These are phyloP conservation scores for Tipula helvola DNA, from an alignment of 2,888 invertebrate genomes.

Conservation along the genomic window DNA sequence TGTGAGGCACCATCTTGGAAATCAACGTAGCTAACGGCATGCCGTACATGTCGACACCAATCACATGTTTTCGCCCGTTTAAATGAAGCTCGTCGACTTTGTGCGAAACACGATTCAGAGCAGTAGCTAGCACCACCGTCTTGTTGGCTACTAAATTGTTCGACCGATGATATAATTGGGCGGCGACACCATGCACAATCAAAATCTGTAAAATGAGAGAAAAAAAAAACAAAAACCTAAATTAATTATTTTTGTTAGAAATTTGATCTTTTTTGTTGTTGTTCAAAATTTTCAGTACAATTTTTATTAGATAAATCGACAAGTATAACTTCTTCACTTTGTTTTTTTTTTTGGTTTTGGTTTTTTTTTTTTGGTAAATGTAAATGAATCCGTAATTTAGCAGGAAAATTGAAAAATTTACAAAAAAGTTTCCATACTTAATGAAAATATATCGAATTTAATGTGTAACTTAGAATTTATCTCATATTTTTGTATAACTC, in stretches of 20 bases:
- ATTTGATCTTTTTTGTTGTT: background rate
- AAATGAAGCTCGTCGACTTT: slow-evolving; percentile 77
- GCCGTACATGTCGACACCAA: slow-evolving; percentile 84
- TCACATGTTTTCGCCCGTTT: slow-evolving; percentile 87
- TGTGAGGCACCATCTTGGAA: slow-evolving; percentile 85
- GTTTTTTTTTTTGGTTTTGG: background rate
- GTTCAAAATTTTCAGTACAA: background rate
- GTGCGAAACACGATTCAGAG: slow-evolving; percentile 82
- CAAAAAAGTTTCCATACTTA: background rate
- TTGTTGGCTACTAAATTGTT: slow-evolving; percentile 17
- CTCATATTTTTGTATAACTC: background rate
- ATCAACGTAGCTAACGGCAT: slow-evolving; percentile 84
- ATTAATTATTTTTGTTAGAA: background rate
- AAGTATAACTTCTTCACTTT: background rate
- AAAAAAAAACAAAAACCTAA: slow-evolving; percentile 11
- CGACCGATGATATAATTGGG: slow-evolving; percentile 39
- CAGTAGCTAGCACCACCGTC: slow-evolving; percentile 43
- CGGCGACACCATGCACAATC: slow-evolving; percentile 69
- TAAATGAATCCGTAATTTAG: background rate
- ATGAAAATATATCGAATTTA: background rate
- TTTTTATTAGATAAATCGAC: background rate
- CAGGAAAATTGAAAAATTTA: background rate
- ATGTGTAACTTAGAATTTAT: background rate
- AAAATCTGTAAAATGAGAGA: slow-evolving; percentile 34
- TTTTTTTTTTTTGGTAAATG: background rate